These are phyloP conservation scores for Heliothis peltigera DNA, from an alignment of 2,888 invertebrate genomes.

Conservation along the genomic window DNA sequence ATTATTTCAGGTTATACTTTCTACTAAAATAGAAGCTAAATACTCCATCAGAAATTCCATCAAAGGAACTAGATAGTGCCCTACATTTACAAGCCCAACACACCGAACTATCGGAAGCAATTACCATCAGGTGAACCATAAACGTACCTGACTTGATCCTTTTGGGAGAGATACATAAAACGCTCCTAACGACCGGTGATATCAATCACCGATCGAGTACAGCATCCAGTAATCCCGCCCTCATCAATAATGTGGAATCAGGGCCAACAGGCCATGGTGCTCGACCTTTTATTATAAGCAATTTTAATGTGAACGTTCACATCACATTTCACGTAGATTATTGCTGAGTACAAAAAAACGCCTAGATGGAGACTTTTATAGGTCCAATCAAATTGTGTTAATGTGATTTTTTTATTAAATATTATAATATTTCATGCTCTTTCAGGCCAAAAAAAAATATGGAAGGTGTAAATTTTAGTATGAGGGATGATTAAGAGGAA, in stretches of 20 bases:
- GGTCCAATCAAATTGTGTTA: too few species aligned
- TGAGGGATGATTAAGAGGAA: too few species aligned
- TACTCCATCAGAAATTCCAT: slow-evolving; percentile 1
- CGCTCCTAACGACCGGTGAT: slow-evolving; percentile 60
- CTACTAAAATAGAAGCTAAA: neutral
- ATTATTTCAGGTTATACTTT: too few species aligned
- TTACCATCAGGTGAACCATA: slow-evolving; percentile 57
- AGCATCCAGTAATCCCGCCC: slow-evolving; percentile 56
- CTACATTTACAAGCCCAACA: slow-evolving; percentile 12
- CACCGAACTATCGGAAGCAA: slow-evolving; percentile 51
- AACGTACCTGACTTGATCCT: slow-evolving; percentile 58
- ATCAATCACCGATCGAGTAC: slow-evolving; percentile 64
- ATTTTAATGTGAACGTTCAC: slow-evolving; percentile 27
- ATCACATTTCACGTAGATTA: slow-evolving; percentile 7
- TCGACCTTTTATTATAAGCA: slow-evolving; percentile 38
- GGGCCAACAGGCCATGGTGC: slow-evolving; percentile 41
- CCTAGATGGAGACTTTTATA: too few species aligned
- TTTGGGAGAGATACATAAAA: slow-evolving; percentile 61
- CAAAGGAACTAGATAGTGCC: slow-evolving; percentile 26
- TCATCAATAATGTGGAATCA: slow-evolving; percentile 68
- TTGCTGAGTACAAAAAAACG: neutral
- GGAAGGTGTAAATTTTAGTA: too few species aligned
- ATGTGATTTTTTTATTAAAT: too few species aligned
- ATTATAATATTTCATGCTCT: too few species aligned
- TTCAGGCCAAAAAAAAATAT: too few species aligned